phyloP scores from a whole-genome alignment of 2,888 invertebrate species.

The Eulithis prunata region DNA sequence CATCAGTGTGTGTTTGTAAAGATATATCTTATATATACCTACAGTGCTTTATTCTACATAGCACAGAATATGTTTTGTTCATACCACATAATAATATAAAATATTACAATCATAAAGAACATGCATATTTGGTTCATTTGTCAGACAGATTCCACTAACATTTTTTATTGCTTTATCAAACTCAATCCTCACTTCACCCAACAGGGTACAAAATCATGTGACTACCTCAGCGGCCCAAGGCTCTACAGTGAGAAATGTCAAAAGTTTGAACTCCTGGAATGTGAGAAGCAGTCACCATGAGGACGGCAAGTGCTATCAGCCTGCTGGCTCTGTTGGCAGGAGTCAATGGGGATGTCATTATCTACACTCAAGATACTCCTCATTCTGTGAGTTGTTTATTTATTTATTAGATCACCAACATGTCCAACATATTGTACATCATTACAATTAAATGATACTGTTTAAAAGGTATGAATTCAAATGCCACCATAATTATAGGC shows the following conservation, averaged over 20 bases:
- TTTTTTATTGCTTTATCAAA: neutral
- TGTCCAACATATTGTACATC: too few relatives aligned
- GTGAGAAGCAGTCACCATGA: constrained; percentile 53
- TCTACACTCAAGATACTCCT: constrained; percentile 60
- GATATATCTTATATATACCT: neutral
- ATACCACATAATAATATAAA: too few relatives aligned
- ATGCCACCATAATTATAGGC: too few relatives aligned
- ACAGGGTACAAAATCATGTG: constrained; percentile 54
- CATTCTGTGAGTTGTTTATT: constrained; percentile 43
- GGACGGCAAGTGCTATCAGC: constrained; percentile 49
- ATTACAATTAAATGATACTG: too few relatives aligned
- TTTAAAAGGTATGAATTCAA: too few relatives aligned
- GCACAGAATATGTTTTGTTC: neutral
- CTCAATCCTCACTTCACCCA: neutral
- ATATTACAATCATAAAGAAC: neutral
- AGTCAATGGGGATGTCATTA: constrained; percentile 59
- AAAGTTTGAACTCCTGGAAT: constrained; percentile 24
- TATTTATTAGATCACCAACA: too few relatives aligned
- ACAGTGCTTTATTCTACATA: neutral
- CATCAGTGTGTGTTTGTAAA: neutral
- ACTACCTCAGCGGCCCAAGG: constrained; percentile 36
- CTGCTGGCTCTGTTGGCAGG: constrained; percentile 57
- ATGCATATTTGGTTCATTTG: neutral
- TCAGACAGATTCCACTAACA: neutral
- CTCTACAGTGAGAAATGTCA: constrained; percentile 51